A percentile compares a stretch with the other conserved stretches of the same genome.
Evolutionary conservation across 2,113 vertebrate species (phyloP).

Genomic region (Prolemur simus): DNA sequence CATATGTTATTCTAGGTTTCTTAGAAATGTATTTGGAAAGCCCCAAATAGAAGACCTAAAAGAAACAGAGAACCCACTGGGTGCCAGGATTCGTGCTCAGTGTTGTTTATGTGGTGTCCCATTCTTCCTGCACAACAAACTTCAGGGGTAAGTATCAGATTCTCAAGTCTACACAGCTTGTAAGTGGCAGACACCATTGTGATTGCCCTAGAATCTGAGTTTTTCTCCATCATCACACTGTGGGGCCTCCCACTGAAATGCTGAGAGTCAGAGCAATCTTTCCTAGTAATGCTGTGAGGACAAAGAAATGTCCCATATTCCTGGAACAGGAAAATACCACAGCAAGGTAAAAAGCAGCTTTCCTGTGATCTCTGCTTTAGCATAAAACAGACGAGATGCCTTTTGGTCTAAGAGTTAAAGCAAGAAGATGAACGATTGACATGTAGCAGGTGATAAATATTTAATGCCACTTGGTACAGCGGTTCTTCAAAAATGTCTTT

Average conservation of each 20-base stretch:
- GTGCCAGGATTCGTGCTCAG: background rate
- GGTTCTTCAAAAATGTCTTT: conserved; percentile 48
- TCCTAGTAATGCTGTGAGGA: background rate
- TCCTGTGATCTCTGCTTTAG: background rate
- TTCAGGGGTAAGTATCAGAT: background rate
- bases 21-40: conserved; percentile 41
- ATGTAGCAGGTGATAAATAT: conserved; percentile 68
- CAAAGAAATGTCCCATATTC: background rate
- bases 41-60: background rate
- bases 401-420: conserved; percentile 23
- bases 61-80: background rate
- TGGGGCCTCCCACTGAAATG: background rate
- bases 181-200: background rate
- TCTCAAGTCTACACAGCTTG: background rate
- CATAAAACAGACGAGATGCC: background rate
- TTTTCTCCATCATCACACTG: background rate
- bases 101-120: rapidly evolving
- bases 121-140: background rate
- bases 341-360: background rate
- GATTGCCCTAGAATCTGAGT: background rate
- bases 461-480: conserved; percentile 53
- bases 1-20: conserved; percentile 13
- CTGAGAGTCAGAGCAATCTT: background rate
- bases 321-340: background rate
- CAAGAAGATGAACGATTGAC: conserved; percentile 64